phyloP scores from a whole-genome alignment of 2,888 invertebrate genomes.

The Sycophila texana region DNA sequence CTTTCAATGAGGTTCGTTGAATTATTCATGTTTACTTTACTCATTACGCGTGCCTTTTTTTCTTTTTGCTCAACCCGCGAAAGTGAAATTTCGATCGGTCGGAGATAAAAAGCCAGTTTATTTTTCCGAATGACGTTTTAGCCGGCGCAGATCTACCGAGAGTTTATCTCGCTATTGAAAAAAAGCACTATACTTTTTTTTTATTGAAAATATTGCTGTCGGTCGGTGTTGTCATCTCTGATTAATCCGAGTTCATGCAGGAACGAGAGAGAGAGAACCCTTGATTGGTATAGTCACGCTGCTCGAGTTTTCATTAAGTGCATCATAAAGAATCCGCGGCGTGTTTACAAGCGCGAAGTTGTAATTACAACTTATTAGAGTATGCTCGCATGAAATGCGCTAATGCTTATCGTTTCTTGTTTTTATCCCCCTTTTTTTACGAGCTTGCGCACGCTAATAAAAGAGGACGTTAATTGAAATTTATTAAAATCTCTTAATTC shows the following conservation, averaged over 20 bases:
- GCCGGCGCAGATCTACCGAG: too few species aligned
- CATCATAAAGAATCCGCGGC: slow-evolving; percentile 23
- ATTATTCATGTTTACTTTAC: too few species aligned
- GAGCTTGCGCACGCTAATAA: neutral
- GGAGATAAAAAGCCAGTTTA: too few species aligned
- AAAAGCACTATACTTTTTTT: neutral
- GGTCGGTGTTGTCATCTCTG: too few species aligned
- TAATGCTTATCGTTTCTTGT: slow-evolving; percentile 32
- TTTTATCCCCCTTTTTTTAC: slow-evolving; percentile 2
- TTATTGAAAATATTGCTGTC: too few species aligned
- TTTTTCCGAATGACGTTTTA: too few species aligned
- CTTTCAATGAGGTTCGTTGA: too few species aligned
- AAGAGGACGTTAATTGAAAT: slow-evolving; percentile 28
- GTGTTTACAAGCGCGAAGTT: slow-evolving; percentile 25
- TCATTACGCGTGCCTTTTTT: too few species aligned
- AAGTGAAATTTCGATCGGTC: too few species aligned
- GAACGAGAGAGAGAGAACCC: neutral
- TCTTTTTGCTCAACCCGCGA: too few species aligned
- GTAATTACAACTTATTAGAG: slow-evolving; percentile 35
- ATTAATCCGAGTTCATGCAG: neutral
- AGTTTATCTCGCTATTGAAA: neutral
- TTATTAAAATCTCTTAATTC: slow-evolving; percentile 24
- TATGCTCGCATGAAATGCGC: slow-evolving; percentile 17
- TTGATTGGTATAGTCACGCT: neutral
- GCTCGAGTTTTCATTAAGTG: slow-evolving; percentile 11